These are phyloP conservation scores for Setipinna tenuifilis DNA, from an alignment of 2,797 vertebrate species.

Conservation along the genomic window DNA sequence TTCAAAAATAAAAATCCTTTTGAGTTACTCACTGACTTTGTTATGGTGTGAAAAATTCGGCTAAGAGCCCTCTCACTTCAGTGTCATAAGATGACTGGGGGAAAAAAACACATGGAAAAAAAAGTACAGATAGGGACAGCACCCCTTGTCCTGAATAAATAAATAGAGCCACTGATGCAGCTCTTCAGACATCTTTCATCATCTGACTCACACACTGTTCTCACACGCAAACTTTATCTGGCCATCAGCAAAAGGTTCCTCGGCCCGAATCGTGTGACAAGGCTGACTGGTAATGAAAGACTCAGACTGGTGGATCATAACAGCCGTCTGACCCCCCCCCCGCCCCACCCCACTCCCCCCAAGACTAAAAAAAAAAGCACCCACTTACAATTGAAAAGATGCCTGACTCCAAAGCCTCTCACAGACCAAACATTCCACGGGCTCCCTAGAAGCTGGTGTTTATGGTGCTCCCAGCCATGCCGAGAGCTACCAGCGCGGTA, in stretches of 20 bases:
- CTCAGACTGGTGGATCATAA: conserved; percentile 32
- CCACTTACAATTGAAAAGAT: conserved; percentile 27
- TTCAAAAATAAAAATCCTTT: not conserved
- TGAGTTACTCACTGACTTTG: not conserved
- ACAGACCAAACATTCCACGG: conserved; percentile 33
- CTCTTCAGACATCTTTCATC: not conserved
- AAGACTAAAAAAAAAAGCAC: conserved; percentile 23
- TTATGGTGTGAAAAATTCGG: not conserved
- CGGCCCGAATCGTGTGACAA: conserved; percentile 37
- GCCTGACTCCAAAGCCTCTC: conserved; percentile 6
- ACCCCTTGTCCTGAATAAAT: not conserved
- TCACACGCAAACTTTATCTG: not conserved
- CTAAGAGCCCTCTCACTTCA: not conserved
- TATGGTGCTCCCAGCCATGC: conserved; percentile 45
- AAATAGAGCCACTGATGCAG: not conserved
- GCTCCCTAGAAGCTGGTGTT: conserved; percentile 45
- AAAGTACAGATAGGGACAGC: not conserved
- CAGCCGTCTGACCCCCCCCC: not conserved
- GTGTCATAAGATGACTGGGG: not conserved
- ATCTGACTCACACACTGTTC: not conserved
- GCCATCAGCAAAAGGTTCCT: not conserved
- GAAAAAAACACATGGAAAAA: not conserved
- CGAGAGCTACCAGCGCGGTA: conserved; percentile 39
- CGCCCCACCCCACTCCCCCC: not conserved
- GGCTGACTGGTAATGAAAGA: conserved; percentile 46